Evolutionary conservation across 2,888 invertebrate genomes (phyloP).

Genomic region (Dicycla oo): DNA sequence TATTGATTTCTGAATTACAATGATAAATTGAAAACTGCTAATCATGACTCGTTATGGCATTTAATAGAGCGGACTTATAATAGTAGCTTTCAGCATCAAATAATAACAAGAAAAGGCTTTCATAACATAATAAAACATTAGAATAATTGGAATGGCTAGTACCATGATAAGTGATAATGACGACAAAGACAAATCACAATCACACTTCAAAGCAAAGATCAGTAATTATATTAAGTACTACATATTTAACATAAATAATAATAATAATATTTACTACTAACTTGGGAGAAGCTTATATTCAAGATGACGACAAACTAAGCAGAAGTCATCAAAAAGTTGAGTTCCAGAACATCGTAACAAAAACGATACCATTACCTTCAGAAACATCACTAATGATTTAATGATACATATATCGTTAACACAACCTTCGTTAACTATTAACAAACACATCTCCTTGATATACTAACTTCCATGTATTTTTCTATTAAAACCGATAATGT

Average conservation of each 20-base stretch:
- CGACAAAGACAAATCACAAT: neutral
- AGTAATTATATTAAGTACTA: neutral
- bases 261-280: too few species aligned
- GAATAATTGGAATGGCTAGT: neutral
- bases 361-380: neutral
- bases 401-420: neutral
- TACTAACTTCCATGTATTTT: constrained; percentile 62
- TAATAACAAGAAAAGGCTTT: constrained; percentile 7
- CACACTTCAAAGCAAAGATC: neutral
- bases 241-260: neutral
- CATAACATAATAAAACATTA: constrained; percentile 1
- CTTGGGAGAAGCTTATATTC: neutral
- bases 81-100: constrained; percentile 21
- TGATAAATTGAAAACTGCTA: constrained; percentile 24
- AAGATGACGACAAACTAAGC: neutral
- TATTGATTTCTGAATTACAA: constrained; percentile 46
- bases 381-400: neutral
- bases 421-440: constrained; percentile 9
- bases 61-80: constrained; percentile 1
- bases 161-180: neutral
- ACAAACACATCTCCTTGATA: constrained; percentile 32
- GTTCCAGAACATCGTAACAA: neutral
- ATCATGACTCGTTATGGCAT: constrained; percentile 40
- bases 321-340: neutral
- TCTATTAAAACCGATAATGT: constrained; percentile 68